A percentile compares a stretch with the other conserved stretches of the same genome.
phyloP scores from a whole-genome alignment of 2,797 vertebrate genomes.

The Fistularia commersonii region DNA sequence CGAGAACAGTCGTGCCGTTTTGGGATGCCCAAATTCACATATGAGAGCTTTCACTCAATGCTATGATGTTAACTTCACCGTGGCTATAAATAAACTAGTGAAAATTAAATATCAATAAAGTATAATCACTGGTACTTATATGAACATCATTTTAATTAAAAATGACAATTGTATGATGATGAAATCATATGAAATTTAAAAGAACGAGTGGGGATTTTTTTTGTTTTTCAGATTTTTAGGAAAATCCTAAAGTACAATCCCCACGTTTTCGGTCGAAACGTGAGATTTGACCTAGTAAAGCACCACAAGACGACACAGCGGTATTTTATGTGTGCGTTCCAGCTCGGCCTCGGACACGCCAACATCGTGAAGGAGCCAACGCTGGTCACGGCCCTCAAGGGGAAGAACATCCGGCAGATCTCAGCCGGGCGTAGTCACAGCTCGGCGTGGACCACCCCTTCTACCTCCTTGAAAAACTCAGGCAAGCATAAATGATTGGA shows the following conservation, averaged over 20 bases:
- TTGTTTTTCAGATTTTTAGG: too few relatives aligned
- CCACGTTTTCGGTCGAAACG: background rate
- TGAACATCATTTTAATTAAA: too few relatives aligned
- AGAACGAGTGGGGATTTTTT: too few relatives aligned
- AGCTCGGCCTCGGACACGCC: conserved; percentile 80
- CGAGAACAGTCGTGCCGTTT: too few relatives aligned
- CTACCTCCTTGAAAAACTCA: conserved; percentile 69
- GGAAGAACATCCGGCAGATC: conserved; percentile 78
- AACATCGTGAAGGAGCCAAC: conserved; percentile 78
- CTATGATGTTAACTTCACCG: too few relatives aligned
- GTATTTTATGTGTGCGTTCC: conserved; percentile 18
- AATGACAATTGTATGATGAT: too few relatives aligned
- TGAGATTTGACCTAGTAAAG: background rate
- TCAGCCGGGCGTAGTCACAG: conserved; percentile 83
- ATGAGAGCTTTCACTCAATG: too few relatives aligned
- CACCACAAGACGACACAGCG: background rate
- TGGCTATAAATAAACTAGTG: too few relatives aligned
- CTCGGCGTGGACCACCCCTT: conserved; percentile 80
- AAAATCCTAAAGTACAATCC: background rate
- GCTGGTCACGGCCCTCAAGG: conserved; percentile 70
- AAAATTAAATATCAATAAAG: too few relatives aligned
- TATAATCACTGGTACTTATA: too few relatives aligned
- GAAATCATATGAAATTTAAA: too few relatives aligned
- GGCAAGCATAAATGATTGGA: conserved; percentile 47
- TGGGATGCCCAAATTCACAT: too few relatives aligned